A percentile compares a stretch with the other conserved stretches of the same genome.
These are phyloP conservation scores for Acrocephalus scirpaceus DNA, from an alignment of 2,797 vertebrate species.

Conservation along the genomic window DNA sequence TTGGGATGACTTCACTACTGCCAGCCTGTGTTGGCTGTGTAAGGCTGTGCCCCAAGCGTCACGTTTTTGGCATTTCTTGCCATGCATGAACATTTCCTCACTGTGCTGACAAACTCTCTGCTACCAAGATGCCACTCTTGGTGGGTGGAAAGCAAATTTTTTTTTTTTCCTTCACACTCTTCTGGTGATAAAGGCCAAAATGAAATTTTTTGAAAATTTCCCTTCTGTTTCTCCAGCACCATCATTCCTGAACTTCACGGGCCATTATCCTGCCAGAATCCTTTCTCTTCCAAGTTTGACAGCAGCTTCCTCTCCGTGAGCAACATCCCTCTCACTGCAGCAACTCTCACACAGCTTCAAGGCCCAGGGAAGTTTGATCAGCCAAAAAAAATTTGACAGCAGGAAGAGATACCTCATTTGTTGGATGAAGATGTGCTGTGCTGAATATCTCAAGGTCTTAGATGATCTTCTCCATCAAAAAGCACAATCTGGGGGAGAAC, in stretches of 20 bases:
- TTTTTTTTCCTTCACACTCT: neutral
- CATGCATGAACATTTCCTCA: neutral
- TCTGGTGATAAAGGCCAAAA: neutral
- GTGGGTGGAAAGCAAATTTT: neutral
- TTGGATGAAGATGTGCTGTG: neutral
- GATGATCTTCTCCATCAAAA: neutral
- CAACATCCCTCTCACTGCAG: neutral
- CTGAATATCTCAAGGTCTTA: neutral
- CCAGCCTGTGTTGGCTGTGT: neutral
- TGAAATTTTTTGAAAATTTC: neutral
- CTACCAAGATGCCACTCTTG: neutral
- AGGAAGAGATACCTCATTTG: neutral
- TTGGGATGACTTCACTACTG: neutral
- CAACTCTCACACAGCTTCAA: neutral
- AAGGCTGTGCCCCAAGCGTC: neutral
- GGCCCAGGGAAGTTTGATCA: neutral
- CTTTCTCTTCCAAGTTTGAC: neutral
- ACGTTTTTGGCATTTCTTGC: neutral
- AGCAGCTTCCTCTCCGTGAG: neutral
- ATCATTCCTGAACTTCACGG: neutral
- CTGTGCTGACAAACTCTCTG: neutral
- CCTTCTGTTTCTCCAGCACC: neutral
- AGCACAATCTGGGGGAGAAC: neutral
- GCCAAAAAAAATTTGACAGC: slow-evolving; percentile 10
- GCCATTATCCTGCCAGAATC: neutral